Evolutionary conservation across 1,140 invertebrate genomes (phyloP).

Genomic region (Caerostris darwini): DNA sequence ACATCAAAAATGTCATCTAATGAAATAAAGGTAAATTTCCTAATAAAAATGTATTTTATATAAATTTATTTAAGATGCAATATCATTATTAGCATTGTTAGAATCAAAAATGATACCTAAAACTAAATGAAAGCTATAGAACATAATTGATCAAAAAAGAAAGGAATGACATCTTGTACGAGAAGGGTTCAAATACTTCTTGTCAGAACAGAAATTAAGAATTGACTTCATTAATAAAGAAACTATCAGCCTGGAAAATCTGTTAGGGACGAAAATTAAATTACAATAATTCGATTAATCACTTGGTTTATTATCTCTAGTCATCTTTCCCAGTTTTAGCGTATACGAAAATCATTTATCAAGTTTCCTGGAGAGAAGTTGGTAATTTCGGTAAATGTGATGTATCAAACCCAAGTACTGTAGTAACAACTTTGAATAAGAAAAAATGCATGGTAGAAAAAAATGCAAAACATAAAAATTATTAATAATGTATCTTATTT

Average conservation of each 20-base stretch:
- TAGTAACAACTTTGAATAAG: too few relatives aligned
- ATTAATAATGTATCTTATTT: too few relatives aligned
- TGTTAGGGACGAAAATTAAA: not conserved
- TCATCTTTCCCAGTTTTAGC: not conserved
- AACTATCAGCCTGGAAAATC: constrained; percentile 20
- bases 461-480: too few relatives aligned
- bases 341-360: not conserved
- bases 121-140: not conserved
- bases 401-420: not conserved
- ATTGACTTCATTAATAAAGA: constrained; percentile 29
- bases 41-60: too few relatives aligned
- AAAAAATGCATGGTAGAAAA: too few relatives aligned
- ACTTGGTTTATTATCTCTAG: constrained; percentile 2
- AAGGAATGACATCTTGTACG: not conserved
- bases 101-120: not conserved
- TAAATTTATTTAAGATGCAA: too few relatives aligned
- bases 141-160: not conserved
- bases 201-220: not conserved
- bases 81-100: not conserved
- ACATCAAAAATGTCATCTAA: too few relatives aligned
- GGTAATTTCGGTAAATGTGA: not conserved
- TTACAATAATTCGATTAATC: constrained; percentile 27
- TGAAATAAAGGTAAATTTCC: too few relatives aligned
- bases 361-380: not conserved
- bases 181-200: not conserved